These are phyloP conservation scores for Oscheius sp. DNA, from an alignment of 2,888 invertebrate species.

Conservation along the genomic window DNA sequence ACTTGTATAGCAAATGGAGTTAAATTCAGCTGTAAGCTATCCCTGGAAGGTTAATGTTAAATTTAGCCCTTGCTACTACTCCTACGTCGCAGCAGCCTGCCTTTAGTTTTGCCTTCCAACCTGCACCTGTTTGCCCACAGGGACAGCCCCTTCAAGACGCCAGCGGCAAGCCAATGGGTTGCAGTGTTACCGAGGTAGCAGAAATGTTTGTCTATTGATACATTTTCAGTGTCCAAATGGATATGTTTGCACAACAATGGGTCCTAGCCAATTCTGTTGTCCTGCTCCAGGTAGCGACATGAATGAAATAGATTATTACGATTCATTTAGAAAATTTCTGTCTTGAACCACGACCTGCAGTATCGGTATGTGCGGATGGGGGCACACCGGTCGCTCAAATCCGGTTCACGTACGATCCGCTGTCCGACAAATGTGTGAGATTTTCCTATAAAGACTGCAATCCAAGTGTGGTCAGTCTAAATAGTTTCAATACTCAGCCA, in stretches of 20 bases:
- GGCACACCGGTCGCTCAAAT: slow-evolving; percentile 43
- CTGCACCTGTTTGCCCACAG: slow-evolving; percentile 43
- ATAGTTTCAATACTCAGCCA: slow-evolving; percentile 43
- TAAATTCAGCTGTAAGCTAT: slow-evolving; percentile 48
- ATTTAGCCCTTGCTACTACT: slow-evolving; percentile 3
- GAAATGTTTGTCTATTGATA: not conserved
- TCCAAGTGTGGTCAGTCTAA: slow-evolving; percentile 28
- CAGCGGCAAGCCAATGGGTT: not conserved
- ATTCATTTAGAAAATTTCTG: slow-evolving; percentile 43
- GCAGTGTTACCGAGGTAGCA: not conserved
- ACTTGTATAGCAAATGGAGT: slow-evolving; percentile 49
- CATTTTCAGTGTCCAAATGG: slow-evolving; percentile 41
- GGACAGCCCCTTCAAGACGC: slow-evolving; percentile 37
- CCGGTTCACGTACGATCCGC: slow-evolving; percentile 51
- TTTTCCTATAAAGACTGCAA: slow-evolving; percentile 45
- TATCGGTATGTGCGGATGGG: slow-evolving; percentile 43
- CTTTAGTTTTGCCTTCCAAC: slow-evolving; percentile 30
- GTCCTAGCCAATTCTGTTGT: slow-evolving; percentile 43
- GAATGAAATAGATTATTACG: not conserved
- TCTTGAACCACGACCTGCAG: slow-evolving; percentile 44
- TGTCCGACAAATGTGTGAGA: slow-evolving; percentile 46
- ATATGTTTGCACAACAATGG: slow-evolving; percentile 44
- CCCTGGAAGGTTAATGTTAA: no score
- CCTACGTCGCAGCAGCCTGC: not conserved
- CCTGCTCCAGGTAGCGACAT: slow-evolving; percentile 46